Evolutionary conservation across 2,888 invertebrate genomes (phyloP), one percentile per base, ranked within the genome.

Genomic region (Noctua fimbriata): DNA sequence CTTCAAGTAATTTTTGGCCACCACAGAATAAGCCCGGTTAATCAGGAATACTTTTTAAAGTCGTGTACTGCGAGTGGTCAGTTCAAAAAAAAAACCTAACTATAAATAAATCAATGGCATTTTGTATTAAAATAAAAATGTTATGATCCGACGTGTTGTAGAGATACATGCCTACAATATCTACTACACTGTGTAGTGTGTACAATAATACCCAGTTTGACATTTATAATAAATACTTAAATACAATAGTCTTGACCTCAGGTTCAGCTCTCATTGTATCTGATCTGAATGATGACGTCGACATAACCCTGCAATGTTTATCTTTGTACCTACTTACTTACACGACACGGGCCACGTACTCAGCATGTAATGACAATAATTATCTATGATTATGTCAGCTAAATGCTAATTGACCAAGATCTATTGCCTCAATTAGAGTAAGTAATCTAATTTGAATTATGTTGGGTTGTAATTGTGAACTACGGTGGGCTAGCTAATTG

Each of bases 371-470:
- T 84, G 55, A 49, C 49, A 36, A 63, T 81, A 73, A 76, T 84
- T 73, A 84, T 36, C 63, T 21, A 58, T 69, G 58, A 84, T 84
- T 81, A 84, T 71, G 65, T 49, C 36, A 71, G 67, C 76, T 78
- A 78, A 73, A 75, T 78, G 76, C 82, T 78, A 82, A 82, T 78
- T 72, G 73, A 78, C 70, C 41, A 73, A 75, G 82, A 81, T 63
- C 75, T 55, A 80, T 63, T 70, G 58, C 63, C 60, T 71, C 52
- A 75, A 76, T 80, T 84, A 76, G 55, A 49, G 4, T 67, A 65
- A 63, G 60, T 75, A 81, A 69, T 79, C 36, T 66, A 60, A 79
- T 83, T 74, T 79, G 21, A 55, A 55, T 66, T 12, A 60, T 60
- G 44, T 58, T 58, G 28, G 36, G 36, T 66, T 79, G 73, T 44